These are phyloP conservation scores for Euproctis similis DNA, from an alignment of 2,888 invertebrate genomes.

Conservation along the genomic window DNA sequence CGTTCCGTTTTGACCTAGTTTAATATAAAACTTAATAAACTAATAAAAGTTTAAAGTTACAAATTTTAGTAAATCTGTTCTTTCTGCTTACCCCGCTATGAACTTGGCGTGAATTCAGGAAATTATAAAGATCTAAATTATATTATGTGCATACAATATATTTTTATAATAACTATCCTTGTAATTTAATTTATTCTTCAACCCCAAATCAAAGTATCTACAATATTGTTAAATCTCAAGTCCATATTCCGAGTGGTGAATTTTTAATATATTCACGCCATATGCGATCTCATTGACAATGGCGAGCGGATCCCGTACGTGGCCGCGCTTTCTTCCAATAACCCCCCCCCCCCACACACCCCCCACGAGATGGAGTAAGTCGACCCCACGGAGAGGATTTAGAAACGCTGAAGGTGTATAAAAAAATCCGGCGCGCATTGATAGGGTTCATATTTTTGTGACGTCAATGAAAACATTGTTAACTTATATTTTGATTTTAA, in stretches of 20 bases:
- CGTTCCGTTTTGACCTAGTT: too few species aligned
- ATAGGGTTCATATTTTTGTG: slow-evolving; percentile 25
- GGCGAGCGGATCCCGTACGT: slow-evolving; percentile 33
- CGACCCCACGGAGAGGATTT: slow-evolving; percentile 42
- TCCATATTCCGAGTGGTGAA: slow-evolving; percentile 36
- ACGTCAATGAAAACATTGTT: slow-evolving; percentile 13
- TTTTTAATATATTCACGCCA: slow-evolving; percentile 57
- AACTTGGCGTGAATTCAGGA: too few species aligned
- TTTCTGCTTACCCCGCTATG: too few species aligned
- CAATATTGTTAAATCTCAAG: slow-evolving; percentile 20
- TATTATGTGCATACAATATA: too few species aligned
- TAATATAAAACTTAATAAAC: too few species aligned
- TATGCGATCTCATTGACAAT: slow-evolving; percentile 48
- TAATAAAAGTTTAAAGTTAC: too few species aligned
- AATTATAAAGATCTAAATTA: too few species aligned
- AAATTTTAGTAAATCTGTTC: too few species aligned
- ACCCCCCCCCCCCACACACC: slow-evolving; percentile 45
- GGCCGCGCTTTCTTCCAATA: slow-evolving; percentile 47
- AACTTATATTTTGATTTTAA: slow-evolving; percentile 6
- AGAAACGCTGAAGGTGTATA: slow-evolving; percentile 26
- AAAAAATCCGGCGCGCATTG: slow-evolving; percentile 20
- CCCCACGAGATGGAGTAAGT: slow-evolving; percentile 39
- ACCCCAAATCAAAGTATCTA: slow-evolving; percentile 20
- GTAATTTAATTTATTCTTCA: slow-evolving; percentile 4
- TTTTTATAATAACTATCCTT: neutral